Base-by-base conservation (phyloP, 2,888 invertebrate genomes). In the Antheraea yamamai region DNA sequence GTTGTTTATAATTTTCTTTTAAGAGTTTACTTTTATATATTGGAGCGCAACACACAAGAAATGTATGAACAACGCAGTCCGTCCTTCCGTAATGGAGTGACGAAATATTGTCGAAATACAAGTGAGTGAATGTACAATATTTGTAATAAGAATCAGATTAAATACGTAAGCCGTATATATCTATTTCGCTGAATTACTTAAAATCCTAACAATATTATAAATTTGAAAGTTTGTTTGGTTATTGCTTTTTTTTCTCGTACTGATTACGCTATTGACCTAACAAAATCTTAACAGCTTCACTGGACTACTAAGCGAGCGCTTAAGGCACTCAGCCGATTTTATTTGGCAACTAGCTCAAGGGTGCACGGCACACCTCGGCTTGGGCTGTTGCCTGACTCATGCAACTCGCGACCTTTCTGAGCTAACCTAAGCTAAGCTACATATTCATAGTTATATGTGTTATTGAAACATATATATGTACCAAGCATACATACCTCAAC, bases 81-180 rank as follows among this genome's bases (percentile, higher is more conserved):
- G 73, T 70, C 73, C 71, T 66, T 70, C 71, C 12, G 71, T 52
- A 74, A 70, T n/a, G 47, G 8, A n/a, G 64, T 74, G 71, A 66
- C 52, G 75, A 74, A 74, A 76, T n/a, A 51, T 70, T 74, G 47
- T 51, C 64, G 75, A 74, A 76, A 76, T 74, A 51, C 71, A 51
- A 51, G 23, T 70, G 70, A 74, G 51, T 35, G 64, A 51, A 66
- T 66, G 64, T 26, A 30, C 4, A 16, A 66, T 47, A 47, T 47
- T 66, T 30, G 64, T 66, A 30, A 66, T 26, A 30, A 30, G 26
- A 66, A 66, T 66, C 30, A 30, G 26, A 66, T 26, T 66, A 66
- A 30, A 66, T 30, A 66, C 64, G 64, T 30, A 26, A 30, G 30
- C 6, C 64, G 30, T 6, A 66, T 4, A 30, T 30, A 66, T 61